These are phyloP conservation scores for Gymnocephalus cernua DNA, from an alignment of 2,113 vertebrate species.

Conservation along the genomic window DNA sequence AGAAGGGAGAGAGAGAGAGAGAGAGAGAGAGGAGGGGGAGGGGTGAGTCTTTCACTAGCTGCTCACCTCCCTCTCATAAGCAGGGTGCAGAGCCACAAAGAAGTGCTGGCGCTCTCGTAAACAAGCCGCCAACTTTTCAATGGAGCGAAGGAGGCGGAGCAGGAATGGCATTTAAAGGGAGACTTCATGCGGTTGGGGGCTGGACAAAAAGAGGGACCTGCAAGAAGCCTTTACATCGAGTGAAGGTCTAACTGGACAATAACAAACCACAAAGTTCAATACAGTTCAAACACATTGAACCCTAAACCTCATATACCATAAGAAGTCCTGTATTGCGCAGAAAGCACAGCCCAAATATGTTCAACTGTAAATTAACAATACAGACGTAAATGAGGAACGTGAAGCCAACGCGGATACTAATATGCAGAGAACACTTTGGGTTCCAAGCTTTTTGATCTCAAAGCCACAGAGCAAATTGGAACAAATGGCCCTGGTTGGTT, in stretches of 20 bases:
- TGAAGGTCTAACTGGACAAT: constrained; percentile 25
- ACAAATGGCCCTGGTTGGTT: constrained; percentile 78
- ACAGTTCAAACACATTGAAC: constrained; percentile 32
- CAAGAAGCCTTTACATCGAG: constrained; percentile 39
- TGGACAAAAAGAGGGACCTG: constrained; percentile 10
- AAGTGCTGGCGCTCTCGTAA: constrained; percentile 75
- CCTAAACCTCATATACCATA: neutral
- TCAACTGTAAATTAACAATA: constrained; percentile 36
- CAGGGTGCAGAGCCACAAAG: constrained; percentile 67
- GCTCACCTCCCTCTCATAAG: constrained; percentile 63
- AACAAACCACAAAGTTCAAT: constrained; percentile 49
- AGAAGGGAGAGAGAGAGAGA: constrained; percentile 37
- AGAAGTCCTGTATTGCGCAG: neutral
- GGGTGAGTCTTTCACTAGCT: constrained; percentile 67
- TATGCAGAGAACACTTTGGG: constrained; percentile 52
- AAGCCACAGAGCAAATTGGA: constrained; percentile 72
- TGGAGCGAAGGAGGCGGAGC: constrained; percentile 61
- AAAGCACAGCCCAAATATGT: neutral
- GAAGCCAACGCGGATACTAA: constrained; percentile 61
- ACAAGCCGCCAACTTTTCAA: constrained; percentile 80
- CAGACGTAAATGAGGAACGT: constrained; percentile 40
- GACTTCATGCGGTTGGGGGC: constrained; percentile 32
- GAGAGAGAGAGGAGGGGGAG: constrained; percentile 46
- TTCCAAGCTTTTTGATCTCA: constrained; percentile 66
- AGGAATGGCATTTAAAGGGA: constrained; percentile 60